Percentiles rank a stretch among this genome's conserved stretches.
These are phyloP conservation scores for Hypanus sabinus DNA, from an alignment of 2,113 vertebrate species.

Conservation along the genomic window DNA sequence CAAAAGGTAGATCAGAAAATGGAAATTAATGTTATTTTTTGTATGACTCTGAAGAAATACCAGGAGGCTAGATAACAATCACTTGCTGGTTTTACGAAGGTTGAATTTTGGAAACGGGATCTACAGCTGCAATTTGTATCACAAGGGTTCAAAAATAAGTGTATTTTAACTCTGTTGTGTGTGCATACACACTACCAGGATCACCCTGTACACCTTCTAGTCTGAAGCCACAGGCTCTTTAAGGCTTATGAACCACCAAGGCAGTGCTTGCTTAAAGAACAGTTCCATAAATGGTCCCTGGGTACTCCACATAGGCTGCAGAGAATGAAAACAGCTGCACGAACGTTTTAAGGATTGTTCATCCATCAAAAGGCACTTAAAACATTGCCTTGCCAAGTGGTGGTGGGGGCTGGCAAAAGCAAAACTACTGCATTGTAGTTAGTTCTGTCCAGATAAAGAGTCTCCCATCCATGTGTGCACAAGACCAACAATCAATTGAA, in stretches of 20 bases:
- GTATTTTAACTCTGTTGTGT: background rate
- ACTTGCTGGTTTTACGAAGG: background rate
- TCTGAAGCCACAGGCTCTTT: too few relatives aligned
- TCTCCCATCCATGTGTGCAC: background rate
- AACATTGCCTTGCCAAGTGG: background rate
- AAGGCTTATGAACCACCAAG: background rate
- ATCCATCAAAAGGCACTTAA: constrained; percentile 21
- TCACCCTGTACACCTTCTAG: background rate
- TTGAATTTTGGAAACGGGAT: background rate
- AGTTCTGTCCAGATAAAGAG: background rate
- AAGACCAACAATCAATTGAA: background rate
- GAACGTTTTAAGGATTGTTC: constrained; percentile 18
- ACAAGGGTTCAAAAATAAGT: background rate
- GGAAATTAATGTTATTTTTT: constrained; percentile 10
- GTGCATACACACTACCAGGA: background rate
- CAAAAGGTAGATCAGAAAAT: constrained; percentile 7
- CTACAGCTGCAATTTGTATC: background rate
- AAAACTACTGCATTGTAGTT: background rate
- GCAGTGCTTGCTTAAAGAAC: background rate
- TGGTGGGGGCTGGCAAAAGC: background rate
- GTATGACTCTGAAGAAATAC: background rate
- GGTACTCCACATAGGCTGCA: background rate
- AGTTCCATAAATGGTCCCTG: constrained; percentile 27
- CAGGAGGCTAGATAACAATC: background rate
- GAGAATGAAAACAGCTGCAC: constrained; percentile 33